Conservation (phyloP, 2,113 vertebrate species). For the Chunga burmeisteri region DNA sequence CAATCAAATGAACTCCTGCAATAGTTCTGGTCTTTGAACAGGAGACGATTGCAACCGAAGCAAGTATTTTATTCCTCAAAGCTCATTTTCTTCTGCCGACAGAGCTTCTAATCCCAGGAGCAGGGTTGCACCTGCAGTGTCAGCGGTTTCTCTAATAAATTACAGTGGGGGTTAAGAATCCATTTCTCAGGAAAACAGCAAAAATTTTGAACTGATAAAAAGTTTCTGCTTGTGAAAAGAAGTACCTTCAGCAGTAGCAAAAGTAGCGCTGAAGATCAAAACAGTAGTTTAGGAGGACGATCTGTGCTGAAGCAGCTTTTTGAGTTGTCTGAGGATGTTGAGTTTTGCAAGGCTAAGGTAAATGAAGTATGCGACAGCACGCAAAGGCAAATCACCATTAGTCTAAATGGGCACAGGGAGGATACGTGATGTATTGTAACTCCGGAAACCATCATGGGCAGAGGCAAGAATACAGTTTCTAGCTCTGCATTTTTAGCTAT, state of each 20-base stretch:
- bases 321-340: background rate
- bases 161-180: background rate
- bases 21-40: background rate
- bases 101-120: background rate
- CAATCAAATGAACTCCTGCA: background rate
- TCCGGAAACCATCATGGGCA: background rate
- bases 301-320: background rate
- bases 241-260: background rate
- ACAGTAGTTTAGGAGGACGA: background rate
- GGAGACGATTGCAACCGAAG: background rate
- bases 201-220: background rate
- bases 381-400: background rate
- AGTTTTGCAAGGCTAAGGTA: background rate
- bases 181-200: background rate
- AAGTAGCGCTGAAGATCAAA: background rate
- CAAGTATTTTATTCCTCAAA: background rate
- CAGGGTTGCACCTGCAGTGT: background rate
- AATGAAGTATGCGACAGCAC: accelerated
- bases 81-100: background rate
- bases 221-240: background rate
- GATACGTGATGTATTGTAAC: background rate
- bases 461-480: background rate
- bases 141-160: background rate
- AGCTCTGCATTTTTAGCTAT: background rate
- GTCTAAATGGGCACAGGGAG: background rate